Conservation (phyloP, 2,797 vertebrate species). For the Epinephelus malabaricus region DNA sequence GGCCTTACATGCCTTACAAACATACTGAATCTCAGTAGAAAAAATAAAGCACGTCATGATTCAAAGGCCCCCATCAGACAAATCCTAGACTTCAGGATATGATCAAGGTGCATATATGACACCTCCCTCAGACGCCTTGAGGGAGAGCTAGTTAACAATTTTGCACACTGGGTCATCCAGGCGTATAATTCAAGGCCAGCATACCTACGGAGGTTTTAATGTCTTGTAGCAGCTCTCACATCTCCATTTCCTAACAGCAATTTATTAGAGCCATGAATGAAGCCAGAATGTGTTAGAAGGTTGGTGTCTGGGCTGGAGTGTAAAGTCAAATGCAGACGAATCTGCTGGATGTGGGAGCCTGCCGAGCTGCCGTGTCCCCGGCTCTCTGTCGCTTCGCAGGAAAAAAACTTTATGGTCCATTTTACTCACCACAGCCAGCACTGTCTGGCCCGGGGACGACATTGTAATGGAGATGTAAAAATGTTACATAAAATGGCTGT, state of each 20-base stretch:
- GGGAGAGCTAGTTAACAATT: background rate
- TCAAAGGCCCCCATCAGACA: background rate
- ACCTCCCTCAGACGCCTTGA: background rate
- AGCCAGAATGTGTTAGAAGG: background rate
- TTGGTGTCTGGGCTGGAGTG: background rate
- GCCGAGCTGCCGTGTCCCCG: slow-evolving; percentile 15
- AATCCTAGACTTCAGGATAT: background rate
- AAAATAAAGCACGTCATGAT: background rate
- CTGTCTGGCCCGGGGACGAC: slow-evolving; percentile 56
- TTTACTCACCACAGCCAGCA: slow-evolving; percentile 64
- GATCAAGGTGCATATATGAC: background rate
- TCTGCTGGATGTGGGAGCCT: background rate
- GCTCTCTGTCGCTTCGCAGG: slow-evolving; percentile 28
- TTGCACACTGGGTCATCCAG: background rate
- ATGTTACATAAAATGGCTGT: slow-evolving; percentile 75
- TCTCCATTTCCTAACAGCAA: slow-evolving; percentile 25
- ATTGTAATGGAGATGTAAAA: slow-evolving; percentile 76
- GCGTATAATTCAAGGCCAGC: background rate
- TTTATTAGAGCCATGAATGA: slow-evolving; percentile 1
- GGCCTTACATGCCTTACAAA: background rate
- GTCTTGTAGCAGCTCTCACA: slow-evolving; percentile 1
- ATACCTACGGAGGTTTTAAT: background rate
- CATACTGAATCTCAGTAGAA: background rate
- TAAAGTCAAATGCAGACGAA: slow-evolving; percentile 25
- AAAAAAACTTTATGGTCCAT: slow-evolving; percentile 68